phyloP scores from a whole-genome alignment of 2,888 invertebrate genomes.

The Kryphioiulus occultus region DNA sequence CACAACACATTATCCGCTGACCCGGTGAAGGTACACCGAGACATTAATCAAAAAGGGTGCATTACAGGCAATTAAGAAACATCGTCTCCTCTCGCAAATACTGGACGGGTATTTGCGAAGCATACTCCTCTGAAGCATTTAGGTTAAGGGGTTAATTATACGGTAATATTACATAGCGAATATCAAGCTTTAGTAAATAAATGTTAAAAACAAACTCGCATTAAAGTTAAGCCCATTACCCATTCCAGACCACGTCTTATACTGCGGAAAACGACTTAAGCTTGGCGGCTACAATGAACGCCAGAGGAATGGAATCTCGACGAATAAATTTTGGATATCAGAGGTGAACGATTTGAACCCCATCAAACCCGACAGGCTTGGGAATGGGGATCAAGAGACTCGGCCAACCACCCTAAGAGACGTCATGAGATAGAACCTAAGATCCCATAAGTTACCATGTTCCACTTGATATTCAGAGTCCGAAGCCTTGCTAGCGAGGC shows the following conservation, averaged over 20 bases:
- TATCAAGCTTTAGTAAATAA: background rate
- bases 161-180: background rate
- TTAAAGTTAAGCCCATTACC: background rate
- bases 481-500: background rate
- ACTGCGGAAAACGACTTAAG: background rate
- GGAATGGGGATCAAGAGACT: slow-evolving; percentile 18
- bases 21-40: background rate
- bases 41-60: background rate
- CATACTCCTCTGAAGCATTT: background rate
- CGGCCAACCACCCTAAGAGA: background rate
- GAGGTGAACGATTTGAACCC: slow-evolving; percentile 39
- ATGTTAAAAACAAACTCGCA: background rate
- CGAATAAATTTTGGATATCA: slow-evolving; percentile 15
- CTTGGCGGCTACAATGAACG: background rate
- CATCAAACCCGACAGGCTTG: background rate
- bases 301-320: background rate
- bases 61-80: background rate
- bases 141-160: background rate
- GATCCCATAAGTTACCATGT: background rate
- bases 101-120: background rate
- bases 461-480: slow-evolving; percentile 24
- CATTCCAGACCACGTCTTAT: background rate
- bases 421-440: background rate
- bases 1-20: background rate
- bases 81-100: background rate